Evolutionary conservation across 2,113 vertebrate species (phyloP).

Genomic region (Coturnix japonica): DNA sequence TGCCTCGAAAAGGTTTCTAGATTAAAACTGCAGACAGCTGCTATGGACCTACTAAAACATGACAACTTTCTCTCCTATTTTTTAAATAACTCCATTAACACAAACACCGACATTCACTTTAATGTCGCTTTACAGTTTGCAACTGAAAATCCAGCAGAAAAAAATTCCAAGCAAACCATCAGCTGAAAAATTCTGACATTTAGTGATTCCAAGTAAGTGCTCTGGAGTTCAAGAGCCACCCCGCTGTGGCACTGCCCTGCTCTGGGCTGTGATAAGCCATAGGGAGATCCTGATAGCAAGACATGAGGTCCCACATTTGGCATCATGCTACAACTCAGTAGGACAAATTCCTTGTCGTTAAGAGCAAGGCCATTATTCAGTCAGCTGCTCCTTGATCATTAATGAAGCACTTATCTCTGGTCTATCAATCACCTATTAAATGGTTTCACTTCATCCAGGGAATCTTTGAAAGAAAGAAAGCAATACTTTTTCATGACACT

Average conservation of each 20-base stretch:
- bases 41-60: not conserved
- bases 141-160: not conserved
- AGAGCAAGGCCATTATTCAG: not conserved
- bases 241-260: fast-evolving
- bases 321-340: not conserved
- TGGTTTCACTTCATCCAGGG: not conserved
- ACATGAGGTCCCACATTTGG: not conserved
- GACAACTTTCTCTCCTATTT: not conserved
- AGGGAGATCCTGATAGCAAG: not conserved
- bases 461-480: not conserved
- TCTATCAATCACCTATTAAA: not conserved
- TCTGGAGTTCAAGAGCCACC: not conserved
- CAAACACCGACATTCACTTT: not conserved
- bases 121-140: not conserved
- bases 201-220: fast-evolving
- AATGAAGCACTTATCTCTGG: not conserved
- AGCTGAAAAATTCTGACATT: not conserved
- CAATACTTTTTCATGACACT: not conserved
- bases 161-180: not conserved
- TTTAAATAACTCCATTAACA: not conserved
- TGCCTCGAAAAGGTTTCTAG: not conserved
- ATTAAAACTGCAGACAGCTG: not conserved
- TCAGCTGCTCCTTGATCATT: not conserved
- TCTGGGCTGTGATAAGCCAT: not conserved
- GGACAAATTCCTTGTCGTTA: not conserved